These are phyloP conservation scores for Butorides virescens DNA, from an alignment of 2,113 vertebrate genomes.

Conservation along the genomic window DNA sequence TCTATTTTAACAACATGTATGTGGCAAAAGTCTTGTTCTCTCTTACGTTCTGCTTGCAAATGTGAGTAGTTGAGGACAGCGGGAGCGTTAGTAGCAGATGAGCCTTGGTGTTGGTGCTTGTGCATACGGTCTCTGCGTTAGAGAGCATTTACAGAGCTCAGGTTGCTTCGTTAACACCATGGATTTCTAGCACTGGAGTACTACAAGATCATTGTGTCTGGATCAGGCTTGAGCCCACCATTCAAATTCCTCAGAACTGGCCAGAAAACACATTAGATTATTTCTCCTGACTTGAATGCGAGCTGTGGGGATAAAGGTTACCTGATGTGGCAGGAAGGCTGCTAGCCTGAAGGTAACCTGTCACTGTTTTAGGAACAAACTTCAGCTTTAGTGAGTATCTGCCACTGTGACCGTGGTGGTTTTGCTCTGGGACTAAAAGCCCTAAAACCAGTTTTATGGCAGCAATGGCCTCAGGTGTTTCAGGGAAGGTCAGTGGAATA, in stretches of 20 bases:
- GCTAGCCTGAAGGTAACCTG: background rate
- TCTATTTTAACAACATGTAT: background rate
- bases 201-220: background rate
- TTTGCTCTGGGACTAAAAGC: background rate
- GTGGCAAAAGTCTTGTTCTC: background rate
- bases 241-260: background rate
- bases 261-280: background rate
- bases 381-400: background rate
- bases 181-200: background rate
- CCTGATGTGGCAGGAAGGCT: background rate
- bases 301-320: background rate
- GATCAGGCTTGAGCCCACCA: background rate
- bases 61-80: background rate
- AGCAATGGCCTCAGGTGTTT: background rate
- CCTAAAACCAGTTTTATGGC: background rate
- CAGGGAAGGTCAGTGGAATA: background rate
- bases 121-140: rapidly evolving
- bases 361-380: background rate
- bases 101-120: background rate
- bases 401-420: rapidly evolving
- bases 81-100: background rate
- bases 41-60: background rate
- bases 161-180: background rate
- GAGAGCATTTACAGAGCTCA: background rate
- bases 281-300: background rate